Conservation (phyloP, 2,797 vertebrate species). For the Notolepis coatsorum region DNA sequence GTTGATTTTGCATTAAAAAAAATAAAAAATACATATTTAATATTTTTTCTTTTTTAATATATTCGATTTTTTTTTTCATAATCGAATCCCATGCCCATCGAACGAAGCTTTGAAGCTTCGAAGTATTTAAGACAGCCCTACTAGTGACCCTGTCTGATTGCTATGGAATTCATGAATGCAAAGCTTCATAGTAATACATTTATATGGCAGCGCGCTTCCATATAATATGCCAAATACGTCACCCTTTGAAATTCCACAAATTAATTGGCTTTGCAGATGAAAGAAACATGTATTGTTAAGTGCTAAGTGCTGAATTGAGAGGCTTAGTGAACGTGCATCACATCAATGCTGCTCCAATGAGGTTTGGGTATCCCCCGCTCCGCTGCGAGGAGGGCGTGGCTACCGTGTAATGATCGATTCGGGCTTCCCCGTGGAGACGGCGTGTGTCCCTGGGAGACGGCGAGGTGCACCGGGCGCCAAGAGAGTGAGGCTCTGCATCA, state of each 20-base stretch:
- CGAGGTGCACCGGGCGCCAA: neutral
- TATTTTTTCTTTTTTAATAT: too few relatives aligned
- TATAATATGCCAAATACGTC: slow-evolving; percentile 10
- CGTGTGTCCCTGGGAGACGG: slow-evolving; percentile 4
- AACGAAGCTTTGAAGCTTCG: too few relatives aligned
- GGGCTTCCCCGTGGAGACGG: slow-evolving; percentile 21
- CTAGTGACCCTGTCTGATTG: slow-evolving; percentile 4
- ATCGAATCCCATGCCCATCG: too few relatives aligned
- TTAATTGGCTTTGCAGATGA: slow-evolving; percentile 68
- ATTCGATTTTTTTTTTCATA: too few relatives aligned
- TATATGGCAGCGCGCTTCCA: neutral
- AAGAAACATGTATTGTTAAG: slow-evolving; percentile 61
- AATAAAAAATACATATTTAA: too few relatives aligned
- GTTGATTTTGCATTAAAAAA: too few relatives aligned
- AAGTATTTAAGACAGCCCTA: too few relatives aligned
- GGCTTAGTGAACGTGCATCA: slow-evolving; percentile 49
- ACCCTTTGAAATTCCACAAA: slow-evolving; percentile 61
- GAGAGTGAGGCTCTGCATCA: too few relatives aligned
- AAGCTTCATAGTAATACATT: slow-evolving; percentile 24
- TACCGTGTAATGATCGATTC: slow-evolving; percentile 40
- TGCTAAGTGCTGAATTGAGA: slow-evolving; percentile 57
- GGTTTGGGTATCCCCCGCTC: slow-evolving; percentile 32
- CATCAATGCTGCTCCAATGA: slow-evolving; percentile 69
- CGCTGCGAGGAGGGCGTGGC: slow-evolving; percentile 21
- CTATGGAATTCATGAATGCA: slow-evolving; percentile 1